Base-by-base conservation (phyloP, 2,113 vertebrate species). In the Indicator indicator region DNA sequence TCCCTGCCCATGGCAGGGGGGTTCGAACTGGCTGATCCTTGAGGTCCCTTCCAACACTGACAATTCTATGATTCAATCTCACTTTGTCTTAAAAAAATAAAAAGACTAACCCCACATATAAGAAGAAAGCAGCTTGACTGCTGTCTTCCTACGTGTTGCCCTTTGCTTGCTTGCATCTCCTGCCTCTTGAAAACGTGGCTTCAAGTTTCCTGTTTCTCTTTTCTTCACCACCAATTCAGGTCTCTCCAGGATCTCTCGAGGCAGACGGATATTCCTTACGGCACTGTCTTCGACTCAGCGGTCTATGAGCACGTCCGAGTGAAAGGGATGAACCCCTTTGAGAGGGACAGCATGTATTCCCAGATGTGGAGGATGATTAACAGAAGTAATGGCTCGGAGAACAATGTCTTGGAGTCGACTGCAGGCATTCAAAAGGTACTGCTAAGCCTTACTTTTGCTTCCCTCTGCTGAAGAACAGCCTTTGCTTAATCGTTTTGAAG, bases 301-400 rank as follows among this genome's bases (percentile, higher is more conserved):
- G 99, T 99, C 14, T 99, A 99, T 24, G 99, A 99, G 84, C 99
- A 99, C 28, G 98, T 99, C 42, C 99, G 99, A 63, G 98, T 98
- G 97, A 99, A 99, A 93, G 98, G 99, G 9, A 98, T 99, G 98
- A 99, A 99, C 93, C 99, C 99, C 83, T 99, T 99, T 13, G 99
- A 99, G 97, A 98, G 99, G 93, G 99, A 99, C 96, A 99, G 98
- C 95, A 99, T 99, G 99, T 99, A 99, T 92, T 98, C 99, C 52
- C 99, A 99, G 95, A 99, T 99, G 99, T 99, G 99, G 99, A 94
- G 99, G 38, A 99, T 99, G 99, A 99, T 99, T 88, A 99, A 98
- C 96, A 98, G 98, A 80, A 99, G 98, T n/a, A 99, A 99, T 4
- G 99, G 99, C 62, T 98, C 98, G 0, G 99, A 99, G 84, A 99